A percentile compares a stretch with the other conserved stretches of the same genome.
Evolutionary conservation across 2,888 invertebrate genomes (phyloP).

Genomic region (Automeris io): DNA sequence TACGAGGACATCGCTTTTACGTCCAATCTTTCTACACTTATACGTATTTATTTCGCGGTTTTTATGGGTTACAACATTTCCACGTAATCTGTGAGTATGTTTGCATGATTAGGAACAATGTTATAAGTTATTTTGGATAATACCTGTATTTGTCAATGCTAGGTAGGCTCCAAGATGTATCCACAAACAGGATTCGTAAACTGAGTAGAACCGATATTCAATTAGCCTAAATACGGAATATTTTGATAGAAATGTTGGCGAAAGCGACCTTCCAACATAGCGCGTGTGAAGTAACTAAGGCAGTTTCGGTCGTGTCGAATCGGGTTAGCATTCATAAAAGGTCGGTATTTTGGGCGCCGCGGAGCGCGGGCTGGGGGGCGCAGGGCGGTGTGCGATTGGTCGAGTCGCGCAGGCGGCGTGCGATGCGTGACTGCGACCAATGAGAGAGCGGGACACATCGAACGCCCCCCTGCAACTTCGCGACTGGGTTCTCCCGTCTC

Average conservation of each 20-base stretch:
- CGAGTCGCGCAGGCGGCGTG: slow-evolving; percentile 53
- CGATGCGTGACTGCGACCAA: slow-evolving; percentile 48
- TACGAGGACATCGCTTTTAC: slow-evolving; percentile 77
- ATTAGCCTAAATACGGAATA: slow-evolving; percentile 24
- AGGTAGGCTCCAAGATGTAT: slow-evolving; percentile 10
- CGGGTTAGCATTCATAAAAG: slow-evolving; percentile 72
- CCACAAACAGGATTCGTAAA: slow-evolving; percentile 7
- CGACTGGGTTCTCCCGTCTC: slow-evolving; percentile 43
- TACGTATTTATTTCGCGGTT: slow-evolving; percentile 33
- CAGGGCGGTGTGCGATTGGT: slow-evolving; percentile 43
- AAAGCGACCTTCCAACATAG: slow-evolving; percentile 60
- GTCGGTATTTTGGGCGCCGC: slow-evolving; percentile 62
- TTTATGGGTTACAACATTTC: neutral
- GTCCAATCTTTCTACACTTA: slow-evolving; percentile 66
- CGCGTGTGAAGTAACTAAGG: slow-evolving; percentile 75
- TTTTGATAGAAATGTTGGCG: slow-evolving; percentile 44
- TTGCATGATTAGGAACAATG: neutral
- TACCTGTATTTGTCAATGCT: neutral
- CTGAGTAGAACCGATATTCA: slow-evolving; percentile 8
- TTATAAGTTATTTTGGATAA: neutral
- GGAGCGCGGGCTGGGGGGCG: slow-evolving; percentile 54
- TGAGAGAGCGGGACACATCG: slow-evolving; percentile 40
- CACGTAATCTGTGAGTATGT: neutral
- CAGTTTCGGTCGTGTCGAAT: slow-evolving; percentile 74
- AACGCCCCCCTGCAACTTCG: slow-evolving; percentile 50